Base-by-base conservation (phyloP, 2,888 invertebrate species). In the Lypha dubia region DNA sequence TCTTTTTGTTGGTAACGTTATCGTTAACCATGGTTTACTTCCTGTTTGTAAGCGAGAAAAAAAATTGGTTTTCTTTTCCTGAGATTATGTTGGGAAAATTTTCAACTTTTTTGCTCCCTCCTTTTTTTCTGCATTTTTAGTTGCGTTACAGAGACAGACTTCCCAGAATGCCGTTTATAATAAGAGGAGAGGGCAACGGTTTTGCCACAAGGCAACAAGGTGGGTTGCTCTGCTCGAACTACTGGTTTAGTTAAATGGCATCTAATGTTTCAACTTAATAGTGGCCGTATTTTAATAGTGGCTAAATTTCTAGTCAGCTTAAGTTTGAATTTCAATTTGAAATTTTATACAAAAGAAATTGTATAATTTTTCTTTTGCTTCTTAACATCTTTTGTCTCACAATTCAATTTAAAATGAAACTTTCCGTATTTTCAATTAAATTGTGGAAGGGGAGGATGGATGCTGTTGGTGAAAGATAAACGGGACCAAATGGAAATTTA, bases 11-110 rank as follows among this genome's bases (percentile, higher is more conserved):
- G 41, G 17, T 41, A n/a, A 70, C 32, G 49, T 49, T 76, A 80
- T 73, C 65, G 56, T 77, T 74, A 84, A 74, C 63, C 84, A 73
- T 63, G 74, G 74, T 82, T 70, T 81, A 84, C 84, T 84, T 84
- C 84, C 84, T 84, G 81, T 77, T 79, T 51, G 68, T 63, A 79
- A 73, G 73, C 58, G 17, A 56, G 56, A 70, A 51, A 28, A 73
- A 17, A 35, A n/a, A n/a, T n/a, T 35, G 6, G 6, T 20, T 74
- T 76, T 71, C 60, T 79, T 51, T 81, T 63, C 68, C 81, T 73
- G 41, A 79, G 81, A 65, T 79, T 67, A 60, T 63, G 75, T 32
- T 79, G 80, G 76, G 22, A 38, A 73, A 77, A 74, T 56, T 77
- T 84, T 77, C 22, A 58, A 74, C 13, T 3, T 62, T 15, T 67